Evolutionary conservation across 2,113 vertebrate genomes (phyloP).

Genomic region (Hippocampus guttulatus): DNA sequence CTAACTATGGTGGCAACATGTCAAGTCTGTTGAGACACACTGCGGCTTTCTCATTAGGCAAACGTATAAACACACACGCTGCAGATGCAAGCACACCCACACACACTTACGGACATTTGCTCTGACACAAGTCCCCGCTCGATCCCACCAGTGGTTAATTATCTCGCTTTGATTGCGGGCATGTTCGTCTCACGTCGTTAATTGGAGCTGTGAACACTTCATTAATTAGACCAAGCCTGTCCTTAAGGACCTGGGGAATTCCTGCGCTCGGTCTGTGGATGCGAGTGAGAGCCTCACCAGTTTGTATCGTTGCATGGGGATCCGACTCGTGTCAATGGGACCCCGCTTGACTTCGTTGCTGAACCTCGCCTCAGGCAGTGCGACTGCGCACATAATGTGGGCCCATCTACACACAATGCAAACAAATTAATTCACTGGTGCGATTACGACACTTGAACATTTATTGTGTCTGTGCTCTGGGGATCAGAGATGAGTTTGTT

Average conservation of each 20-base stretch:
- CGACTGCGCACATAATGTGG: slow-evolving; percentile 91
- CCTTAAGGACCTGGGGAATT: slow-evolving; percentile 54
- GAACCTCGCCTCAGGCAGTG: slow-evolving; percentile 92
- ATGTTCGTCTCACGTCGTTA: slow-evolving; percentile 70
- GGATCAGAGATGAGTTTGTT: slow-evolving; percentile 40
- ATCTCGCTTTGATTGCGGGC: slow-evolving; percentile 67
- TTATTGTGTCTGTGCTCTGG: slow-evolving; percentile 19
- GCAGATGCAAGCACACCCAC: slow-evolving; percentile 11
- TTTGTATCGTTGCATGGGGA: slow-evolving; percentile 91
- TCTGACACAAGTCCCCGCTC: slow-evolving; percentile 14
- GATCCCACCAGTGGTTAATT: slow-evolving; percentile 63
- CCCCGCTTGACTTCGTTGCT: slow-evolving; percentile 81
- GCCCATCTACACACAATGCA: slow-evolving; percentile 79
- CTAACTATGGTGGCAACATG: slow-evolving; percentile 57
- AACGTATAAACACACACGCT: slow-evolving; percentile 10
- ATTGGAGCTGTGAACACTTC: slow-evolving; percentile 69
- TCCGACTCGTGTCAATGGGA: slow-evolving; percentile 86
- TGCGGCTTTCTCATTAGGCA: slow-evolving; percentile 53
- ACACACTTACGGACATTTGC: slow-evolving; percentile 6
- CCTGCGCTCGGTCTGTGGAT: slow-evolving; percentile 18
- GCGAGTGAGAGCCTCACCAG: slow-evolving; percentile 75
- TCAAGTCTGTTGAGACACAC: slow-evolving; percentile 60
- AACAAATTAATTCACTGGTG: slow-evolving; percentile 26
- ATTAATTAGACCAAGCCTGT: slow-evolving; percentile 66
- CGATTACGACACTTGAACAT: slow-evolving; percentile 35